phyloP scores from a whole-genome alignment of 2,113 vertebrate species.

The Gopherus evgoodei region DNA sequence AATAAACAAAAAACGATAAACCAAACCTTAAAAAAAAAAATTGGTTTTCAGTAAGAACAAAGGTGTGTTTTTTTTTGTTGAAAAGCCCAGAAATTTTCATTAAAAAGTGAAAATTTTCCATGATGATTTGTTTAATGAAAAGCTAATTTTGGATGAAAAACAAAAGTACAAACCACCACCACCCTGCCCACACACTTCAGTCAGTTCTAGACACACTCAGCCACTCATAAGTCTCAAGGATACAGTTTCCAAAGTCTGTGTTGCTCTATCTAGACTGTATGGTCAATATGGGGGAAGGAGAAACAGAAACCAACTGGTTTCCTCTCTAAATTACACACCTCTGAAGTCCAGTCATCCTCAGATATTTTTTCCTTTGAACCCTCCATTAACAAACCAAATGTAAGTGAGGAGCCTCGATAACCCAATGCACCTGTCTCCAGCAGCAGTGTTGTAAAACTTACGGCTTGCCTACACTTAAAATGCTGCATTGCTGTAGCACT shows the following conservation, averaged over 20 bases:
- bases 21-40: too few species aligned
- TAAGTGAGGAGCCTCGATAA: not conserved
- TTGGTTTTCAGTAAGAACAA: not conserved
- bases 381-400: not conserved
- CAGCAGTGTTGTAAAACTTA: not conserved
- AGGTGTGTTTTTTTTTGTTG: not conserved
- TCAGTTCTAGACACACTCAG: not conserved
- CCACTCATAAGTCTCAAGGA: not conserved
- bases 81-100: not conserved
- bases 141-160: too few species aligned
- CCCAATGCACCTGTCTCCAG: not conserved
- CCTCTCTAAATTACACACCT: not conserved
- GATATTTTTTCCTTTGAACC: not conserved
- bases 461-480: not conserved
- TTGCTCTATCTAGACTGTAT: not conserved
- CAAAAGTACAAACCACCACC: too few species aligned
- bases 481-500: not conserved
- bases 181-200: too few species aligned
- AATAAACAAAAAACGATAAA: not conserved
- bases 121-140: not conserved
- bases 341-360: not conserved
- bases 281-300: not conserved
- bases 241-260: not conserved
- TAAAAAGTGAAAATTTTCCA: not conserved
- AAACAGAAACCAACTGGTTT: not conserved